Evolutionary conservation across 2,113 vertebrate species (phyloP), one percentile per base, ranked within the genome.

Genomic region (Heterotilapia buettikoferi): DNA sequence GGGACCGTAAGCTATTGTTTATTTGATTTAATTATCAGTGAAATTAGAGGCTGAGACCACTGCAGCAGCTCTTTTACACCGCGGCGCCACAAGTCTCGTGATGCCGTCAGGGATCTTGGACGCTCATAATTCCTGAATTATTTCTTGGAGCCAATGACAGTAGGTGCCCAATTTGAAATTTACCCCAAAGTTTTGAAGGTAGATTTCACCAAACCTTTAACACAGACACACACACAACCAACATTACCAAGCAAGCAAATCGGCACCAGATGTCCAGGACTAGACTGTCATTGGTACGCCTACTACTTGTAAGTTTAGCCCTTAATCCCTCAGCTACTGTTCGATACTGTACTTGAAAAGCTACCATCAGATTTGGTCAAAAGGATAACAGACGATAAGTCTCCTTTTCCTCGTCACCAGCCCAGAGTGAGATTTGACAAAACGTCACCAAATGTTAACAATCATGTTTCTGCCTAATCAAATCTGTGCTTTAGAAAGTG

Each of bases 1-100:
- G 85, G 83, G 87, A 92, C 36, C 33, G 38, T 54, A 61, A 84
- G 54, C 71, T 84, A 85, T 56, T 92, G 90, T 89, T 90, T 86
- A 83, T 89, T 81, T 88, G 59, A 50, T 78, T 91, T 82, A 86
- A 61, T 87, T 84, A 71, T 79, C n/a, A 82, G 43, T 36, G 57
- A 53, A 73, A 78, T 88, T 61, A 43, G 68, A 89, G 59, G 53
- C 24, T 21, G 36, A 82, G 61, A 40, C 79, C 79, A 76, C 52
- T 50, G 53, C 56, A 59, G 66, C 29, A 3, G n/a, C 80, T 21
- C 36, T 66, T 54, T 26, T 31, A 83, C 82, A 31, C 21, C 26
- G 2, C 31, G 33, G 40, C 7, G n/a, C 16, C 14, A 68, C 71
- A 89, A 56, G 43, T 52, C 57, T 33, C 31, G 45, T 4, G 10